Conservation (phyloP, 1,140 invertebrate species). For the Plodia interpunctella region DNA sequence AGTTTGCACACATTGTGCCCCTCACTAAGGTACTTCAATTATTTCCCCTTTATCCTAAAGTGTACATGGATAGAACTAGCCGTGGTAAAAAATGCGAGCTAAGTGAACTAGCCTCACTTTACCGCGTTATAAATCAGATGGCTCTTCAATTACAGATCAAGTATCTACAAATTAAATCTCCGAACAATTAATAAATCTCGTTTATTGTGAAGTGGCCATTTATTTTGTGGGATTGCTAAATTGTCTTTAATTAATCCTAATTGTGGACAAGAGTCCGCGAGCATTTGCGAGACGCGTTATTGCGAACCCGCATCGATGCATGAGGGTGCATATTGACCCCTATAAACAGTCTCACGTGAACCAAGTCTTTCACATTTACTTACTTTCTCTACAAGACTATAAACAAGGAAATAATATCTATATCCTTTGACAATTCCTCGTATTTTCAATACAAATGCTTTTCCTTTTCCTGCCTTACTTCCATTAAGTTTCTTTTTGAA, state of each 20-base stretch:
- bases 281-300: slow-evolving; percentile 57
- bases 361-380: slow-evolving; percentile 9
- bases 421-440: neutral
- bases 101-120: too few relatives aligned
- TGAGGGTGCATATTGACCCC: slow-evolving; percentile 42
- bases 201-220: slow-evolving; percentile 63
- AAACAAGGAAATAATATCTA: neutral
- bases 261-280: slow-evolving; percentile 51
- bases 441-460: neutral
- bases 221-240: slow-evolving; percentile 68
- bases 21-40: too few relatives aligned
- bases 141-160: slow-evolving; percentile 4
- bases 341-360: slow-evolving; percentile 50
- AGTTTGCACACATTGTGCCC: too few relatives aligned
- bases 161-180: slow-evolving; percentile 37
- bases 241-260: slow-evolving; percentile 75
- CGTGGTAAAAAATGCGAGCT: too few relatives aligned
- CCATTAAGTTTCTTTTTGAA: neutral
- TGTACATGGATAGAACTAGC: neutral
- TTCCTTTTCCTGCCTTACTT: neutral
- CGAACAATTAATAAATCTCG: slow-evolving; percentile 67
- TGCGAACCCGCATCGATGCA: slow-evolving; percentile 59
- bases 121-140: neutral
- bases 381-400: neutral
- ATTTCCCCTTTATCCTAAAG: too few relatives aligned